Evolutionary conservation across 2,113 vertebrate species (phyloP).

Genomic region (Tringa solitaria): DNA sequence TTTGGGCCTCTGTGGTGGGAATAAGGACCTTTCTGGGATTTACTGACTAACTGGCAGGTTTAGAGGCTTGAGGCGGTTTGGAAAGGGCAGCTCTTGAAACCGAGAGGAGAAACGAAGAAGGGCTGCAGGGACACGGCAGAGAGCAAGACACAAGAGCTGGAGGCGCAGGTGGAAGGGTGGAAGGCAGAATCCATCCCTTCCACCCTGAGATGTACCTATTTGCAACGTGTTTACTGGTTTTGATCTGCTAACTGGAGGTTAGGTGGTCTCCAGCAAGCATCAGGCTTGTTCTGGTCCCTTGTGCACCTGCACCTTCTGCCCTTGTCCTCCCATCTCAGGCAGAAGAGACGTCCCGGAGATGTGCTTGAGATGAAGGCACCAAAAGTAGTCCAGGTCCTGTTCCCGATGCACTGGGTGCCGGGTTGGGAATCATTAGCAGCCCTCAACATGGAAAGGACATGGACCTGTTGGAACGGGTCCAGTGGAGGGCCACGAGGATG

Average conservation of each 20-base stretch:
- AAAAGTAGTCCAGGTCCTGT: not conserved
- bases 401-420: not conserved
- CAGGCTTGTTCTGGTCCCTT: not conserved
- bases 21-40: not conserved
- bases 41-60: not conserved
- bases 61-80: not conserved
- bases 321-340: not conserved
- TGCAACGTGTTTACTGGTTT: not conserved
- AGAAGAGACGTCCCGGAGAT: not conserved
- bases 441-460: too few relatives aligned
- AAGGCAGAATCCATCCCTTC: not conserved
- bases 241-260: not conserved
- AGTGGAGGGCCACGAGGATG: too few relatives aligned
- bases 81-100: not conserved
- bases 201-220: not conserved
- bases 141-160: not conserved
- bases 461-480: too few relatives aligned
- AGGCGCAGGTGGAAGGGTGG: not conserved
- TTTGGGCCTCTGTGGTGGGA: not conserved
- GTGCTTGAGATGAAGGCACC: not conserved
- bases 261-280: not conserved
- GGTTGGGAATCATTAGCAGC: conserved; percentile 15
- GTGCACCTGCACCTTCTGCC: not conserved
- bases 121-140: not conserved
- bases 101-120: not conserved